Percentiles rank a stretch among this genome's conserved stretches.
These are phyloP conservation scores for Druceiella hillmani DNA, from an alignment of 2,888 invertebrate genomes.

Conservation along the genomic window DNA sequence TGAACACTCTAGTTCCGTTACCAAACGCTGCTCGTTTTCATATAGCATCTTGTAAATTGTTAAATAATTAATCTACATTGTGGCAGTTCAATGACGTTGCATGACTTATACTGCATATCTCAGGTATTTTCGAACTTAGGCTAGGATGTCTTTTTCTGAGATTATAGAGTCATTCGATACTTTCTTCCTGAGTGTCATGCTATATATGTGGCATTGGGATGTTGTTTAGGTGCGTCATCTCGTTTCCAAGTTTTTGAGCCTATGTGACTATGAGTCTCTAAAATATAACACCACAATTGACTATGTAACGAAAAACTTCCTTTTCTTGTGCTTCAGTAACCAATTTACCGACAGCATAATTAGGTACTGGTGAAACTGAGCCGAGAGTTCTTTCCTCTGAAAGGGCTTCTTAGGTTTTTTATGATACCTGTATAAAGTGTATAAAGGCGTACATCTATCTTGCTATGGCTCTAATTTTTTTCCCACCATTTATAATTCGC, in stretches of 20 bases:
- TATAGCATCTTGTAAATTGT: constrained; percentile 24
- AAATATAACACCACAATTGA: no score
- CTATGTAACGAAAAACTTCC: no score
- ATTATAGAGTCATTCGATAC: constrained; percentile 1
- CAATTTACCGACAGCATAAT: no score
- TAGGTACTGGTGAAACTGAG: no score
- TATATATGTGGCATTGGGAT: not conserved
- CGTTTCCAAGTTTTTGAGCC: not conserved
- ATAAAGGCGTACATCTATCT: no score
- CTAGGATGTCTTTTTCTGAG: not conserved
- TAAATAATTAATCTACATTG: constrained; percentile 12
- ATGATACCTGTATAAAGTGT: no score
- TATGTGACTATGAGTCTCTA: not conserved
- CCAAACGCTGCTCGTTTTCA: constrained; percentile 13
- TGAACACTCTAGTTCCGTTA: constrained; percentile 18
- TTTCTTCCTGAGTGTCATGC: not conserved
- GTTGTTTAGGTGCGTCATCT: not conserved
- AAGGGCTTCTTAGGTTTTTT: no score
- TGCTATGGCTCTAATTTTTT: no score
- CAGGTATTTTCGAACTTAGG: not conserved
- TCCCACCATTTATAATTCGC: no score
- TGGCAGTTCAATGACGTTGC: not conserved
- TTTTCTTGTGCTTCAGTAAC: no score
- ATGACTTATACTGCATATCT: not conserved
- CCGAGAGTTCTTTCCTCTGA: no score